These are phyloP conservation scores for Agrotis exclamationis DNA, from an alignment of 2,888 invertebrate species.

Conservation along the genomic window DNA sequence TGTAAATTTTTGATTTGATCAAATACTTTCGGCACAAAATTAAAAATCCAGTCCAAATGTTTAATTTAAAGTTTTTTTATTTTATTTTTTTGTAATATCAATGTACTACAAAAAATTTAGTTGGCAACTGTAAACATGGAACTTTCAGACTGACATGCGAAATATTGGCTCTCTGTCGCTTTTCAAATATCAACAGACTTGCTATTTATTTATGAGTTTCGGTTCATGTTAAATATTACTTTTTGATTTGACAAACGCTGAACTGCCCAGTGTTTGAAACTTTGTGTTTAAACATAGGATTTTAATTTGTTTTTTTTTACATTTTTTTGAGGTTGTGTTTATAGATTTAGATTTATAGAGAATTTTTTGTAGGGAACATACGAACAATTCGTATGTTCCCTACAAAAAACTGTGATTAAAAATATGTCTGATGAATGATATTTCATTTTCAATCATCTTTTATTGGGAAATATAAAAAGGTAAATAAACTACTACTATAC, in stretches of 20 bases:
- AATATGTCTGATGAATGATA: no score
- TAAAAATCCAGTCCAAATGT: not conserved
- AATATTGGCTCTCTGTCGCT: constrained; percentile 65
- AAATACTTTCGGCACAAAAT: not conserved
- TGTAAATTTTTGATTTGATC: no score
- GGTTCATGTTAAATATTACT: constrained; percentile 60
- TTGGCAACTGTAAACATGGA: constrained; percentile 44
- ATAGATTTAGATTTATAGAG: no score
- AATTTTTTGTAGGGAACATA: no score
- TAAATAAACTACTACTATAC: no score
- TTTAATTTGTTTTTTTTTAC: not conserved
- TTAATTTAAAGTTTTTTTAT: constrained; percentile 18
- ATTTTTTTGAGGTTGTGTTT: not conserved
- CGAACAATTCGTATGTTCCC: no score
- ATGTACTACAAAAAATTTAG: constrained; percentile 50
- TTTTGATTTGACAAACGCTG: constrained; percentile 57
- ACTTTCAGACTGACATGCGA: constrained; percentile 61
- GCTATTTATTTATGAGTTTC: constrained; percentile 65
- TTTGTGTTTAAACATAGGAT: constrained; percentile 6
- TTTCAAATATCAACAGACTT: constrained; percentile 64
- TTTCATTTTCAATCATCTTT: no score
- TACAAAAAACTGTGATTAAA: no score
- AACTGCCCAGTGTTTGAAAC: constrained; percentile 19
- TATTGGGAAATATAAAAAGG: no score
- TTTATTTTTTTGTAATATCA: constrained; percentile 56